Conservation (phyloP, 2,888 invertebrate genomes). For the Meloe dianella region DNA sequence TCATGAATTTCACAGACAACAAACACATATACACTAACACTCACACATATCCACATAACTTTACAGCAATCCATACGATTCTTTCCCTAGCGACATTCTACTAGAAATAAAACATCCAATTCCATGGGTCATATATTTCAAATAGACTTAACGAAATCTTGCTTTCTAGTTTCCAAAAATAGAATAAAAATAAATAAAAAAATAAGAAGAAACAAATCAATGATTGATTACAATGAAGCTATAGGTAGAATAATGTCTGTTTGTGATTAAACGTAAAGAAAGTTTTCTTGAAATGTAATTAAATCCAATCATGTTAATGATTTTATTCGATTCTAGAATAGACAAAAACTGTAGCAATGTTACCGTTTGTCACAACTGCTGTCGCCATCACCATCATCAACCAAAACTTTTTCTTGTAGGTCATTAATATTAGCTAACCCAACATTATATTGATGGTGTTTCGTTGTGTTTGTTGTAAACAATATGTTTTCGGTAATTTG, state of each 20-base stretch:
- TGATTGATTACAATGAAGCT: not conserved
- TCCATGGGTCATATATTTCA: constrained; percentile 11
- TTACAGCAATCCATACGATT: not conserved
- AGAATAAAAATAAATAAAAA: not conserved
- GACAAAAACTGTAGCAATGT: not conserved
- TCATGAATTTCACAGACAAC: constrained; percentile 17
- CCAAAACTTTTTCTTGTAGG: constrained; percentile 1
- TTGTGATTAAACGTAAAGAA: too few relatives aligned
- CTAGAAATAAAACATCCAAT: constrained; percentile 9
- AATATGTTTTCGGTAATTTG: constrained; percentile 25
- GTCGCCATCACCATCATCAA: not conserved
- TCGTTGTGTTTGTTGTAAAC: constrained; percentile 18
- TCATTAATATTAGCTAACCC: constrained; percentile 19
- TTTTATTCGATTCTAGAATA: not conserved
- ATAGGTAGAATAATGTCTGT: not conserved
- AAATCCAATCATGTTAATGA: not conserved
- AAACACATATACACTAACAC: not conserved
- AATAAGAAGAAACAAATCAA: not conserved
- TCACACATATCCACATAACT: not conserved
- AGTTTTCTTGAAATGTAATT: not conserved
- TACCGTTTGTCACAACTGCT: not conserved
- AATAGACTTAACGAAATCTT: constrained; percentile 11
- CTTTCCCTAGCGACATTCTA: constrained; percentile 9
- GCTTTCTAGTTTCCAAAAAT: not conserved
- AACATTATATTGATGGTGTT: constrained; percentile 21